Evolutionary conservation across 1,140 invertebrate species (phyloP).

Genomic region (Leptinotarsa undecemlineata): DNA sequence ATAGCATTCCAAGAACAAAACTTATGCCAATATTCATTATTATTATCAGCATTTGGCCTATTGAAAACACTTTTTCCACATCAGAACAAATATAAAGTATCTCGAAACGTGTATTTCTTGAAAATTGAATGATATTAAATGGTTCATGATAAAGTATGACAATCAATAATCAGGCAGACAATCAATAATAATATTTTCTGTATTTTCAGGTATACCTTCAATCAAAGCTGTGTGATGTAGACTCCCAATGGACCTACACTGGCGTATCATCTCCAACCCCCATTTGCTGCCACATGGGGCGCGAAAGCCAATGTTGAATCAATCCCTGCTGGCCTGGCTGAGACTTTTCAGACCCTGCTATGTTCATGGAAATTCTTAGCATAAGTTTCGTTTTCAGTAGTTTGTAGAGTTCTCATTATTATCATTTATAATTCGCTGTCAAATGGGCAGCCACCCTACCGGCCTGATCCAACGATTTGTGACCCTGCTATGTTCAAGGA

Average conservation of each 20-base stretch:
- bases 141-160: too few relatives aligned
- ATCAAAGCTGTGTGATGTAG: slow-evolving; percentile 4
- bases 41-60: background rate
- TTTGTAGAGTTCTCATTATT: too few relatives aligned
- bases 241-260: background rate
- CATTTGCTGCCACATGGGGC: background rate
- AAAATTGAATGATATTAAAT: background rate
- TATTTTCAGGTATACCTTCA: background rate
- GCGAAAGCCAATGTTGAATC: background rate
- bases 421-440: too few relatives aligned
- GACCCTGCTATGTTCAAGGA: too few relatives aligned
- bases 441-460: too few relatives aligned
- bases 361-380: too few relatives aligned
- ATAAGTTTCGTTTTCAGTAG: too few relatives aligned
- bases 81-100: too few relatives aligned
- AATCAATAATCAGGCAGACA: background rate
- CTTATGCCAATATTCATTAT: background rate
- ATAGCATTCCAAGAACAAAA: background rate
- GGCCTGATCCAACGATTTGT: too few relatives aligned
- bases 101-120: too few relatives aligned
- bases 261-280: background rate
- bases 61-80: background rate
- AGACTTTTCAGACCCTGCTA: too few relatives aligned
- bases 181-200: background rate
- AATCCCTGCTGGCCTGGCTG: too few relatives aligned